Evolutionary conservation across 2,113 vertebrate species (phyloP), one percentile per base, ranked within the genome.

Genomic region (Hiodon tergisus): DNA sequence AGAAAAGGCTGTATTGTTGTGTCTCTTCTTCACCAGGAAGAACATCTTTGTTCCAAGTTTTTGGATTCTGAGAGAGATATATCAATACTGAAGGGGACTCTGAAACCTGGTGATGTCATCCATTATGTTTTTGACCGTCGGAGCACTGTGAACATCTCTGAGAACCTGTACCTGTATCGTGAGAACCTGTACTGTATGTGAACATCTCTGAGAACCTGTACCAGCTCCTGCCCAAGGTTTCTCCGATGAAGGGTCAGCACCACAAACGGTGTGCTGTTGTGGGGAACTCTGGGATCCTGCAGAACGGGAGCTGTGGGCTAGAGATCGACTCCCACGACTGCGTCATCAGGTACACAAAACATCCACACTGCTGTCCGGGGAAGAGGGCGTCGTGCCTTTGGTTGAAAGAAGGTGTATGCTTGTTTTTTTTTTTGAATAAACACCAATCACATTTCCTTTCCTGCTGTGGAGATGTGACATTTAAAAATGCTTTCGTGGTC

Each of bases 61-160:
- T 82, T 98, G 67, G 97, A 98, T 80, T 94, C 96, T 0, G 95
- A 98, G 85, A 93, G 95, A 83, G 97, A 98, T 81, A 97, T 98
- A 77, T 98, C 96, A 0, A 95, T 98, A 79, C 92, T 98, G 61
- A 98, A 96, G 86, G 95, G 96, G 68, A 95, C 93, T 0, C 89
- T 97, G 87, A 96, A 96, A 83, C 94, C 94, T 0, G 97, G 97
- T 13, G 97, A 97, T 73, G 85, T 97, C 68, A 92, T 98, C 83
- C 97, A 98, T 85, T 98, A 98, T 0, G 91, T 98, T 55, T 96
- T 98, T 74, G 96, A 98, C 87, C 90, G 95, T 72, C 96, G 94
- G 85, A 97, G 95, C 90, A 98, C 95, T 47, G 57, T 53, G 84
- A 98, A 97, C 1, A 93, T 98, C 71, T 96, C 96, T 0, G 94